Evolutionary conservation across 1,140 invertebrate species (phyloP), one percentile per base, ranked within the genome.

Genomic region (Brachionus calyciflorus): DNA sequence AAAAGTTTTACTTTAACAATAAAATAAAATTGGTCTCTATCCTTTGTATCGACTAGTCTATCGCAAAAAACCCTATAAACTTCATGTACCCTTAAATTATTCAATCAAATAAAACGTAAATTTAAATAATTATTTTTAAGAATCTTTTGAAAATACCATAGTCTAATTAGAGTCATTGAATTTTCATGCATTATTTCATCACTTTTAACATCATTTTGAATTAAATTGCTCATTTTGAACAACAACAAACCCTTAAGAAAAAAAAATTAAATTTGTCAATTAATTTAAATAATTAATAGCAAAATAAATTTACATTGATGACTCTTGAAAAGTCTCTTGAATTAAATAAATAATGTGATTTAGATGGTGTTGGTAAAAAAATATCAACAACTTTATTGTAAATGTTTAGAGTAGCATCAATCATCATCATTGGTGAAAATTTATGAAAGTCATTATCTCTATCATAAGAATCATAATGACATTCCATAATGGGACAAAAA

Each of bases 311-410:
- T 46, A 73, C 69, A 37, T 73, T 49, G 2, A 73, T 19, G 37
- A 77, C 57, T 17, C 76, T 57, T 9, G 84, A 79, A 81, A 94
- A 92, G 85, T 97, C 95, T 80, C 94, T 88, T 77, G 97, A 87
- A 85, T 97, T 97, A 84, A 97, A 98, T 0, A 94, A 87, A 83
- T 97, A 96, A 84, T 96, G 94, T 1, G 91, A 94, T 81, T 96
- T 95, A 1, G 91, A 87, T 0, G 93, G 93, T 1, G 93, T 96
- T 4, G 95, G 94, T 53, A 96, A 84, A 26, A 98, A 87, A 6
- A 24, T 24, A 40, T 63, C 55, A 14, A 26, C 21, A 41, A 60
- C 76, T 51, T 19, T 77, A 3, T 68, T 69, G 14, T 73, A 77
- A 24, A 77, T 28, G 17, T 70, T 19, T 37, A 69, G 12, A 30